phyloP scores from a whole-genome alignment of 2,113 vertebrate species.

The Plectropomus leopardus region DNA sequence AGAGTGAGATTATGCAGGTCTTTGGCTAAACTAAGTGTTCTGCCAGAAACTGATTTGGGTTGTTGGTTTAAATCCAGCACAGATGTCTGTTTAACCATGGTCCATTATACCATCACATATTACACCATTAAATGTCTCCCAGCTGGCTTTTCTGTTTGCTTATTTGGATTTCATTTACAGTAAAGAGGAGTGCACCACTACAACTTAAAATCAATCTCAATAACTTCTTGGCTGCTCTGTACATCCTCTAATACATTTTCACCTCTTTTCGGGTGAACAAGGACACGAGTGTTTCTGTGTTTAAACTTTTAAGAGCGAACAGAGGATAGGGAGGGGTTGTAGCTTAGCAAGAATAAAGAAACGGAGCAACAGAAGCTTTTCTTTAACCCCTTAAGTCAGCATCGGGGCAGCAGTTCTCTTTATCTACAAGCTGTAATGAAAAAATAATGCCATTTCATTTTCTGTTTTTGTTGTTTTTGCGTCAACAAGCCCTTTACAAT shows the following conservation, averaged over 20 bases:
- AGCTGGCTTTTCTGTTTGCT: conserved; percentile 21
- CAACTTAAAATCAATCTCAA: neutral
- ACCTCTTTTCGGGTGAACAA: neutral
- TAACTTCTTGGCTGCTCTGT: conserved; percentile 1
- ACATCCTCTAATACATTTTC: neutral
- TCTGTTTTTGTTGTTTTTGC: neutral
- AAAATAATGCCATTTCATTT: neutral
- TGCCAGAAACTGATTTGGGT: conserved; percentile 47
- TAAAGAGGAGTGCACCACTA: conserved; percentile 7
- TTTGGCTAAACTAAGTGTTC: neutral
- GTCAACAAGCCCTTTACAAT: neutral
- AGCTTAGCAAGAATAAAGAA: neutral
- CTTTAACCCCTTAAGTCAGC: neutral
- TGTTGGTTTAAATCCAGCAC: conserved; percentile 62
- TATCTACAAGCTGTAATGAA: neutral
- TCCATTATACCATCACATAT: conserved; percentile 22
- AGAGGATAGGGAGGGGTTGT: neutral
- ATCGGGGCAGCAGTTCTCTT: neutral
- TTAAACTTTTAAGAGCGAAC: neutral
- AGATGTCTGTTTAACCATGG: conserved; percentile 48
- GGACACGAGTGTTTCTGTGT: neutral
- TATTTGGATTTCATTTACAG: conserved; percentile 30
- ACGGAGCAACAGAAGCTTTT: neutral
- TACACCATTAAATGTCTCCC: conserved; percentile 28
- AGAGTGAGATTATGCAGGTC: neutral